Base-by-base conservation (phyloP, 2,113 vertebrate species). In the Pangasianodon gigas region DNA sequence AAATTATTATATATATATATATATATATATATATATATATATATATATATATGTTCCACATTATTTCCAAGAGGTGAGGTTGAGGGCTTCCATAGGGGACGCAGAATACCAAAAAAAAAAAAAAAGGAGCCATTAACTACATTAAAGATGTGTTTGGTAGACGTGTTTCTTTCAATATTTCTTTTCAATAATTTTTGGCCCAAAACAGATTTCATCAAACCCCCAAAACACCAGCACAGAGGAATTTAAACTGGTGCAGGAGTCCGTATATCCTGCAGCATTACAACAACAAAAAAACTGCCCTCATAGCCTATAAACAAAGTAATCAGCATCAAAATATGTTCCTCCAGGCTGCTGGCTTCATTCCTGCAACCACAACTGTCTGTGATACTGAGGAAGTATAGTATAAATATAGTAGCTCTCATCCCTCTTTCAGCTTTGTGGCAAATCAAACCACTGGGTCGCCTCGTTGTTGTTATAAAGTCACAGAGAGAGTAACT, bases 281-380 rank as follows among this genome's bases (percentile, higher is more conserved):
- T 74, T 86, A 69, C 67, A 14, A 18, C 37, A 37, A 37, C 37
- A 18, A 37, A 67, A 37, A 18, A 7, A 16, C 86, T 48, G 52
- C 11, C 41, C 44, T 87, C 13, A 19, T 60, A 9, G 26, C 56
- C 13, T 88, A 58, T 88, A 88, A 88, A 88, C 75, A 52, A 65
- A 82, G n/a, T 32, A 67, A 41, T 82, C 44, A 24, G 54, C 87
- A 82, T 83, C 21, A 69, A 69, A 71, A 88, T 54, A 58, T 41
- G 41, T 82, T 83, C 51, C 77, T 69, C 5, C 58, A 9, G 79
- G 87, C 87, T 71, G 14, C 79, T 83, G 77, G 7, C 9, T 37
- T 54, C 10, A 0, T 67, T 41, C 10, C 58, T 62, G 75, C 56
- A 65, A 10, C 41, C 7, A 67, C 24, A 60, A 24, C 6, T 37